Percentiles rank a stretch among this genome's conserved stretches.
Evolutionary conservation across 2,797 vertebrate genomes (phyloP).

Genomic region (Pagetopsis macropterus): DNA sequence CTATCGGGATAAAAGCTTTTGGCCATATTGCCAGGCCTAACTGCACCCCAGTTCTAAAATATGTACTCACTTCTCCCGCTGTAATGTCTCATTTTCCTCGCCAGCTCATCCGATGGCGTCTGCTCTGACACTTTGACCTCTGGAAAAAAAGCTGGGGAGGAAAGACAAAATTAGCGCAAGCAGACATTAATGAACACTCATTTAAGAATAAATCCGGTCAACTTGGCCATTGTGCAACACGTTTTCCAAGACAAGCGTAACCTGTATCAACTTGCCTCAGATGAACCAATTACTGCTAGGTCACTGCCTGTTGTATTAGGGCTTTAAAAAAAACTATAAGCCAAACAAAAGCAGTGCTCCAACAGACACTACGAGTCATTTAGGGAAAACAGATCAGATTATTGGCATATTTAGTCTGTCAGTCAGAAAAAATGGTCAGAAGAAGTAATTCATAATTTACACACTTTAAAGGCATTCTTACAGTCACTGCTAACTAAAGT

Average conservation of each 20-base stretch:
- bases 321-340: slow-evolving; percentile 35
- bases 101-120: slow-evolving; percentile 91
- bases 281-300: slow-evolving; percentile 51
- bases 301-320: slow-evolving; percentile 32
- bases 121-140: slow-evolving; percentile 94
- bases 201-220: slow-evolving; percentile 30
- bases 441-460: not conserved
- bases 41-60: too few species aligned
- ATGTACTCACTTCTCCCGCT: slow-evolving; percentile 86
- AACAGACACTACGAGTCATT: slow-evolving; percentile 66
- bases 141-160: slow-evolving; percentile 70
- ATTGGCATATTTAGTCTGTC: slow-evolving; percentile 39
- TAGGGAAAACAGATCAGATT: slow-evolving; percentile 30
- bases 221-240: slow-evolving; percentile 16
- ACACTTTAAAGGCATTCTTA: slow-evolving; percentile 67
- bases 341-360: slow-evolving; percentile 52
- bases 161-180: slow-evolving; percentile 14
- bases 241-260: slow-evolving; percentile 7
- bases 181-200: not conserved
- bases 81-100: slow-evolving; percentile 90
- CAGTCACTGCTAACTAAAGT: slow-evolving; percentile 91
- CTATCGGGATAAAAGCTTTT: too few species aligned
- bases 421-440: slow-evolving; percentile 4
- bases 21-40: too few species aligned
- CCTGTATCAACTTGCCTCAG: slow-evolving; percentile 60